Percentiles rank a stretch among this genome's conserved stretches.
phyloP scores from a whole-genome alignment of 2,797 vertebrate species.

The Taenioides sp. region DNA sequence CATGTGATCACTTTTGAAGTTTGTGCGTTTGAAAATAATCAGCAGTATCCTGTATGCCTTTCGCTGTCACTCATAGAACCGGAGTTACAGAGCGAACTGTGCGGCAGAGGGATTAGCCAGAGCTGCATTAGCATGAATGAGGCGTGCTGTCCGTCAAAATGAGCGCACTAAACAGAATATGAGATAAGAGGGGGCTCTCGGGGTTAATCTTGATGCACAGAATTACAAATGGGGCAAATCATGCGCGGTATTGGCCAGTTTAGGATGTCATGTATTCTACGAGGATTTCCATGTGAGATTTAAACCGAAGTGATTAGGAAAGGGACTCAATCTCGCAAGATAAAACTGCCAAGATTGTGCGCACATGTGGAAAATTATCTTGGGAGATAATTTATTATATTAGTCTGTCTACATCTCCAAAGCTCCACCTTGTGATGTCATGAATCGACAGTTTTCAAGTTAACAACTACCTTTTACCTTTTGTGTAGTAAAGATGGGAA shows the following conservation, averaged over 20 bases:
- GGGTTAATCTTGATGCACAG: not conserved
- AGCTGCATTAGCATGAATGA: slow-evolving; percentile 6
- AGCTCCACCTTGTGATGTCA: no score
- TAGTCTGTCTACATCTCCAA: no score
- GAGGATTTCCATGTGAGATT: no score
- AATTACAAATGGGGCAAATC: slow-evolving; percentile 1
- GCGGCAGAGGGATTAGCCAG: slow-evolving; percentile 25
- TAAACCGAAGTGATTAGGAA: no score
- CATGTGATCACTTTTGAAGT: slow-evolving; percentile 35
- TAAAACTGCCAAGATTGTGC: no score
- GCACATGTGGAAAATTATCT: no score
- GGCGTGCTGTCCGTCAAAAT: slow-evolving; percentile 15
- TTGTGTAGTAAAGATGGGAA: no score
- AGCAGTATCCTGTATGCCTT: slow-evolving; percentile 29
- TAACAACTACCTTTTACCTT: no score
- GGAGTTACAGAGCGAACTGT: slow-evolving; percentile 12
- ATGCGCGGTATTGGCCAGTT: not conserved
- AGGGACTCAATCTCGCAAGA: no score
- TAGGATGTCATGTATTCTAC: not conserved
- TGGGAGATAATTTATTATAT: no score
- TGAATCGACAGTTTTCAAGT: no score
- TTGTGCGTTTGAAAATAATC: slow-evolving; percentile 43
- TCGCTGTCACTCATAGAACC: slow-evolving; percentile 30
- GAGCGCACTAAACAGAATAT: not conserved
- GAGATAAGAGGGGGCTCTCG: not conserved